Conservation (phyloP, 53 echinoderm and acorn worm genomes). For the Arbacia lixula region DNA sequence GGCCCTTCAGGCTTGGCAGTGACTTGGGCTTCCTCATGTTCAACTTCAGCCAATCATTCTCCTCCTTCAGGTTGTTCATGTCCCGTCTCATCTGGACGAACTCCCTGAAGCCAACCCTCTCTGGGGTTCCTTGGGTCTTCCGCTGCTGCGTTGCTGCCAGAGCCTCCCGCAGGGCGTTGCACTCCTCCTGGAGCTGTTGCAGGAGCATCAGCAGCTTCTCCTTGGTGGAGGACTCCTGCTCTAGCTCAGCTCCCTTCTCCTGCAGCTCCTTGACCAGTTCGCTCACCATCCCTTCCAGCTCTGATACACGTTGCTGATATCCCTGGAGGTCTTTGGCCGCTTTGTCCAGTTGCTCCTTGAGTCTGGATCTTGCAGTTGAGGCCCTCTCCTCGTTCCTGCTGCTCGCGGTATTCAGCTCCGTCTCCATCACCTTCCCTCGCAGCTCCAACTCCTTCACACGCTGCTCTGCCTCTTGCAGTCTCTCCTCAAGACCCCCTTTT, state of each 20-base stretch:
- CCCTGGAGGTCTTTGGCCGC: slow-evolving; percentile 49
- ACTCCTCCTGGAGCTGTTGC: slow-evolving; percentile 65
- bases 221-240: slow-evolving; percentile 54
- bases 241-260: slow-evolving; percentile 37
- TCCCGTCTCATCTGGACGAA: slow-evolving; percentile 82
- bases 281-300: slow-evolving; percentile 41
- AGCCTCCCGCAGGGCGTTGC: slow-evolving; percentile 27
- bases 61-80: slow-evolving; percentile 69
- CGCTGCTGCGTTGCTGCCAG: slow-evolving; percentile 1
- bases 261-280: slow-evolving; percentile 46
- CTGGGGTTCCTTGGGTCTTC: not conserved
- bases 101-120: slow-evolving; percentile 60
- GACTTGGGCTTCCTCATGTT: slow-evolving; percentile 59
- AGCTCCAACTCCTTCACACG: slow-evolving; percentile 64
- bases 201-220: slow-evolving; percentile 69
- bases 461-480: slow-evolving; percentile 61
- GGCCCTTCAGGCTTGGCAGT: slow-evolving; percentile 66
- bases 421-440: slow-evolving; percentile 61
- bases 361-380: slow-evolving; percentile 38
- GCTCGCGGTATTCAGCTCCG: slow-evolving; percentile 37
- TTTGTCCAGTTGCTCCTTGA: slow-evolving; percentile 53
- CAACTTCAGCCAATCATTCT: slow-evolving; percentile 66
- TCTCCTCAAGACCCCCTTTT: slow-evolving; percentile 21
- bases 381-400: slow-evolving; percentile 37
- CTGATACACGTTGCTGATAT: slow-evolving; percentile 51